A percentile compares a stretch with the other conserved stretches of the same genome.
Evolutionary conservation across 2,888 invertebrate genomes (phyloP).

Genomic region (Brenthis hecate): DNA sequence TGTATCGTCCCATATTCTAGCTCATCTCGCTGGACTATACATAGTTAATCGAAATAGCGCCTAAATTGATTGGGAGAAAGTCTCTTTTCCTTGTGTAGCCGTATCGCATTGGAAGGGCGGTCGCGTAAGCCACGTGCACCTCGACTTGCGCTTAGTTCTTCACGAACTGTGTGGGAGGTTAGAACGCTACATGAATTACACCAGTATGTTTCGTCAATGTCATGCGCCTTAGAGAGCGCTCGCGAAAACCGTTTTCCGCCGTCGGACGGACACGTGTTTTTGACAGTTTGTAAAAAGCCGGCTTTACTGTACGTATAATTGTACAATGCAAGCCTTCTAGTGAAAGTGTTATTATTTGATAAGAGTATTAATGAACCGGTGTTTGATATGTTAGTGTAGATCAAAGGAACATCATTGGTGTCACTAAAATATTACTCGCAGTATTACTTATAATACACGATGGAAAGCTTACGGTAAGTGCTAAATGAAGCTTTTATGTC

Average conservation of each 20-base stretch:
- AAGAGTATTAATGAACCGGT: conserved; percentile 45
- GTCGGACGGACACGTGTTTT: conserved; percentile 70
- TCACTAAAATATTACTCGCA: conserved; percentile 49
- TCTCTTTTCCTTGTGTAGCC: conserved; percentile 68
- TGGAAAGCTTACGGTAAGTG: conserved; percentile 66
- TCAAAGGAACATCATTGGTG: conserved; percentile 46
- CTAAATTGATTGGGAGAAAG: conserved; percentile 68
- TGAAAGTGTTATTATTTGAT: conserved; percentile 64
- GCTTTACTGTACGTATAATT: conserved; percentile 28
- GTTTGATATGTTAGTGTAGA: conserved; percentile 56
- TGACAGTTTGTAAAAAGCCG: conserved; percentile 69
- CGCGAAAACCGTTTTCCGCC: conserved; percentile 67
- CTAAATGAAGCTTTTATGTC: conserved; percentile 9
- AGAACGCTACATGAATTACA: conserved; percentile 74
- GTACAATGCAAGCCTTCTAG: conserved; percentile 46
- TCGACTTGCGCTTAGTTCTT: conserved; percentile 80
- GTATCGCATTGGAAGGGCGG: conserved; percentile 76
- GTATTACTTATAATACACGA: conserved; percentile 47
- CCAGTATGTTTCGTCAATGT: conserved; percentile 67
- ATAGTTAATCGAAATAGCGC: conserved; percentile 62
- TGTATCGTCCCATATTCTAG: conserved; percentile 74
- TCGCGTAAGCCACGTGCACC: conserved; percentile 79
- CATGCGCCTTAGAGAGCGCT: conserved; percentile 66
- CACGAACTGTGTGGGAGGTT: conserved; percentile 81
- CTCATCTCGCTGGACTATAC: conserved; percentile 61